These are phyloP conservation scores for Lordiphosa stackelbergi DNA, from an alignment of 1,140 invertebrate genomes.

Conservation along the genomic window DNA sequence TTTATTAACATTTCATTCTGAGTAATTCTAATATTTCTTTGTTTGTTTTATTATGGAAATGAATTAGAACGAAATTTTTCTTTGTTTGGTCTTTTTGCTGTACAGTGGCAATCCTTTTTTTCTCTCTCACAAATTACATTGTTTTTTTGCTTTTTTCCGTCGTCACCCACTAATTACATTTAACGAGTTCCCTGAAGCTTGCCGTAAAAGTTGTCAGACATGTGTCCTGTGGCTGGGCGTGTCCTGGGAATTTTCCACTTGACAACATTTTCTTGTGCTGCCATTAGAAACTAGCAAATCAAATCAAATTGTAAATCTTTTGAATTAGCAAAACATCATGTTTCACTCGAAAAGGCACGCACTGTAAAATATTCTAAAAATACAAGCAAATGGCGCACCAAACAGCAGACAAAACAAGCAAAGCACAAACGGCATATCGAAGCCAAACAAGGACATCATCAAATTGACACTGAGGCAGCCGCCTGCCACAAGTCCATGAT, in stretches of 20 bases:
- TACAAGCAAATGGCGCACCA: constrained; percentile 12
- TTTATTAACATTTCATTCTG: constrained; percentile 2
- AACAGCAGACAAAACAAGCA: constrained; percentile 9
- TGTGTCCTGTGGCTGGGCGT: constrained; percentile 9
- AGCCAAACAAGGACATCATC: constrained; percentile 58
- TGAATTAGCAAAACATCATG: constrained; percentile 75
- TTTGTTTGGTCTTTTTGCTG: neutral
- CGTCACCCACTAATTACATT: constrained; percentile 12
- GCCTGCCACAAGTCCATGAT: neutral
- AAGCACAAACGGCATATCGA: constrained; percentile 15
- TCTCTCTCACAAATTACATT: constrained; percentile 1
- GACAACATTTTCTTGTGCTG: constrained; percentile 6
- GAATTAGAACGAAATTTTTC: neutral
- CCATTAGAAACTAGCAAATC: constrained; percentile 27
- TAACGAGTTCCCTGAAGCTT: constrained; percentile 21
- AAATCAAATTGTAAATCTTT: constrained; percentile 67
- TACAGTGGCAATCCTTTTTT: constrained; percentile 1
- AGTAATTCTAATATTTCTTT: constrained; percentile 12
- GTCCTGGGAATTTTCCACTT: constrained; percentile 12
- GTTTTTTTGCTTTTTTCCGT: neutral
- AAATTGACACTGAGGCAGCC: constrained; percentile 45
- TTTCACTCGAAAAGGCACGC: constrained; percentile 67
- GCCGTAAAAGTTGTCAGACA: constrained; percentile 5
- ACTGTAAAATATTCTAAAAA: constrained; percentile 55
- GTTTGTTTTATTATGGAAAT: constrained; percentile 4